Evolutionary conservation across 1,140 invertebrate species (phyloP), one percentile per base, ranked within the genome.

Genomic region (Melitaea cinxia): DNA sequence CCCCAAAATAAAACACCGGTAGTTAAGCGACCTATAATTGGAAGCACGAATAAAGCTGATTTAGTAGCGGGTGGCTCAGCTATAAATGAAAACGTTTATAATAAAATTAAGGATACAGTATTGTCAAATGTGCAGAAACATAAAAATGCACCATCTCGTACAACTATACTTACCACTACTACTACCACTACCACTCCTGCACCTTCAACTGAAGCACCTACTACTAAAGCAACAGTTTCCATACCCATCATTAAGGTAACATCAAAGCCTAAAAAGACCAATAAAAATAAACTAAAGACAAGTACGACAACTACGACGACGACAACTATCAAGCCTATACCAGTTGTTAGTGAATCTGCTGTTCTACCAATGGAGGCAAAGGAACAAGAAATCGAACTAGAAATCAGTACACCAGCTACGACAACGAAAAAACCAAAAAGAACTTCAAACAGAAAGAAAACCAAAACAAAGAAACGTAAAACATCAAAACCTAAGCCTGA

Each of bases 351-450:
- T 64, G 80, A 77, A 78, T 82, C 80, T 30, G 86, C 85, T 7
- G 67, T 85, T 37, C 49, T 91, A 9, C 86, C 86, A 6, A 81
- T 91, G 52, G 92, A 93, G 89, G 79, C 92, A 17, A 93, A 93
- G 80, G 90, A 93, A 75, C 91, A 91, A 73, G 91, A 92, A 75
- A 89, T 92, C 56, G 92, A 93, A 79, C 73, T 93, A 59, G 85
- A 92, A 79, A 84, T 91, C 15, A 92, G 91, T 64, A 91, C 85
- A 47, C 90, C 86, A 35, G 76, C 86, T 10, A 77, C 87, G 47
- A 91, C 90, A 24, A 91, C 91, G 7, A 91, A 93, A 26, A 91
- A 93, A 65, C 87, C 89, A 3, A 90, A 91, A 76, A 76, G 90
- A 39, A 83, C 77, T 49, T 76, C 91, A 61, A 80, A 70, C 30